Conservation (phyloP, 2,113 vertebrate genomes). For the Danio rerio region GRCz12tu NC_133191.1:39333001-39333500, state of each 20-base stretch:
- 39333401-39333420: conserved; percentile 73
- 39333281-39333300: conserved; percentile 14
- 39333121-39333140: background rate
- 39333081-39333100: conserved; percentile 13
- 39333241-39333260: background rate
- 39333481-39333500: conserved; percentile 87
- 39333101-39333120: background rate
- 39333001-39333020: conserved; percentile 17
- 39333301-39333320: conserved; percentile 35
- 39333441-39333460: conserved; percentile 89
- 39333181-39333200: background rate
- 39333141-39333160: background rate
- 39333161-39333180: background rate
- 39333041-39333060: conserved; percentile 28
- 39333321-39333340: conserved; percentile 45
- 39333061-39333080: background rate
- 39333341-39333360: conserved; percentile 35
- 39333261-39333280: background rate
- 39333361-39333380: conserved; percentile 14
- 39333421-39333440: conserved; percentile 94
- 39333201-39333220: conserved; percentile 4
- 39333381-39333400: conserved; percentile 23
- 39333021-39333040: background rate
- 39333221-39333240: conserved; percentile 3
- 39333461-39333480: conserved; percentile 68